Evolutionary conservation across 2,113 vertebrate species (phyloP), one percentile per base, ranked within the genome.

Genomic region (Gambusia holbrooki): DNA sequence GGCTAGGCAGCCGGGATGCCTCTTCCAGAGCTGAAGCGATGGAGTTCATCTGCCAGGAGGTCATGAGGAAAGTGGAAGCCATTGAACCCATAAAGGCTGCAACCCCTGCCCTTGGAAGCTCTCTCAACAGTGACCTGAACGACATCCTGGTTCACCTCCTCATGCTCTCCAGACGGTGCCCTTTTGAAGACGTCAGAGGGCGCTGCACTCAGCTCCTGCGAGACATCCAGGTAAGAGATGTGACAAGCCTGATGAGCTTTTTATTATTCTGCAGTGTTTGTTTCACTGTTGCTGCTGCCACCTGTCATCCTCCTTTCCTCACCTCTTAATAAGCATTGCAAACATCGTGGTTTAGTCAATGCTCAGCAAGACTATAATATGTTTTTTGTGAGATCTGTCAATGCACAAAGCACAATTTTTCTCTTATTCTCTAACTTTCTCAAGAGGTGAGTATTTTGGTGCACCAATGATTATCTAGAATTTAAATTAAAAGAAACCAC

Each of bases 131-230:
- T 13, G 95, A 94, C n/a, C 89, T 99, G 85, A 97, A 96, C 71
- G 91, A 91, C 78, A 91, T 93, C 69, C 93, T 99, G 83, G 96
- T 95, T 54, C 96, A 95, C 0, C 91, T 99, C 71, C 96, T 99
- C 66, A 96, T 98, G 96, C 95, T 99, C 2, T 96, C 97, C 91
- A 96, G 92, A 90, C 94, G 95, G 27, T 98, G 97, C 79, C 97
- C 97, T 35, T 98, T 96, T 84, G 88, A 93, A 85, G 96, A 98
- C 60, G 95, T 98, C 76, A 93, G 93, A 78, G 92, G 95, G 87
- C 95, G 90, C 77, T 96, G 95, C 42, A 65, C 84, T 27, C 92
- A 92, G 25, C 94, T 98, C 82, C 95, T 99, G 30, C 78, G 87
- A 76, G 82, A 63, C 1, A 93, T 96, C 75, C 97, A 98, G 96